Conservation (phyloP, 2,797 vertebrate genomes). For the Falco concolor region DNA sequence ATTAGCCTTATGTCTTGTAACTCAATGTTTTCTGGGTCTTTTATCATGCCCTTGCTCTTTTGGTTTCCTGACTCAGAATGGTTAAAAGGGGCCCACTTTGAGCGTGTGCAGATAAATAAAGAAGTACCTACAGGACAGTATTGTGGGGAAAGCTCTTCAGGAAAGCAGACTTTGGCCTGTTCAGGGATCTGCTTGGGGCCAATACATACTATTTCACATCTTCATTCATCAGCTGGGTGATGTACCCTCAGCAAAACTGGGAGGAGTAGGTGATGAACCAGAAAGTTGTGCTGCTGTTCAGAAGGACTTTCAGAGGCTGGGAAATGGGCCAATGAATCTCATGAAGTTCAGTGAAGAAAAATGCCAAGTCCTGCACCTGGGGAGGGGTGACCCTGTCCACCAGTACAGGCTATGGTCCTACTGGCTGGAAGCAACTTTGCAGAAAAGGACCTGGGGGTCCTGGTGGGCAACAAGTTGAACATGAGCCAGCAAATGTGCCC, state of each 20-base stretch:
- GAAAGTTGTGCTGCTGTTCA: not conserved
- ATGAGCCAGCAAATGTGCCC: not conserved
- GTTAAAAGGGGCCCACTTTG: not conserved
- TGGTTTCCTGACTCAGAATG: not conserved
- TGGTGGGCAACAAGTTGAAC: not conserved
- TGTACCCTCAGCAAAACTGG: not conserved
- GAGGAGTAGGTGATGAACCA: not conserved
- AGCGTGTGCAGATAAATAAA: not conserved
- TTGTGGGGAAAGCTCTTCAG: not conserved
- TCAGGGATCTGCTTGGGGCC: not conserved
- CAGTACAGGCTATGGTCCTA: not conserved
- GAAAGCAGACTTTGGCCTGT: not conserved
- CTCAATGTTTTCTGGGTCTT: not conserved
- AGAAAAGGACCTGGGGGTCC: not conserved
- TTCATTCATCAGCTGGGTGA: not conserved
- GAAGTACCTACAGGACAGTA: not conserved
- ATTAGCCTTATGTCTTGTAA: not conserved
- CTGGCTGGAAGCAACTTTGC: not conserved
- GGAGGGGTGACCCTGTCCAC: not conserved
- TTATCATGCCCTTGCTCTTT: not conserved
- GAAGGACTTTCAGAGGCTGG: not conserved
- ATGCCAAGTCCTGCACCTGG: not conserved
- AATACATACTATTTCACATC: not conserved
- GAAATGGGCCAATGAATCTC: not conserved
- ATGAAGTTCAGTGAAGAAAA: not conserved